A percentile compares a stretch with the other conserved stretches of the same genome.
Evolutionary conservation across 2,797 vertebrate species (phyloP).

Genomic region (Heteromormyrus szaboi): DNA sequence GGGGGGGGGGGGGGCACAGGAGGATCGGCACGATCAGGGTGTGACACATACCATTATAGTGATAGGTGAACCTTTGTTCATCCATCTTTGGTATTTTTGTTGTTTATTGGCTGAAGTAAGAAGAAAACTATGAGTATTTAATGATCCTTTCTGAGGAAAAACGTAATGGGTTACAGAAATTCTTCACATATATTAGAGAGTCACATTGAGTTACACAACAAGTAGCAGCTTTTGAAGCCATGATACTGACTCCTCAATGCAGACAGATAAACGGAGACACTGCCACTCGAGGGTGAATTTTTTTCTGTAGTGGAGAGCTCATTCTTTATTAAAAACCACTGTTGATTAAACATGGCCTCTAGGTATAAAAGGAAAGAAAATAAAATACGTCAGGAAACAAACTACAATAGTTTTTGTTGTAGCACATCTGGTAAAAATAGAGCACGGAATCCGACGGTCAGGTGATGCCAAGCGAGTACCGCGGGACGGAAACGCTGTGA

Average conservation of each 20-base stretch:
- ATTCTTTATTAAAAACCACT: slow-evolving; percentile 26
- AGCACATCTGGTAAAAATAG: slow-evolving; percentile 52
- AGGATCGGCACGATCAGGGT: no score
- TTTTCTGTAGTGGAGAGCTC: neutral
- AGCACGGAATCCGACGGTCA: slow-evolving; percentile 30
- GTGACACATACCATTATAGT: neutral
- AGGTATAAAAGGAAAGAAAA: neutral
- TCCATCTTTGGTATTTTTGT: neutral
- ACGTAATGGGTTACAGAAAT: neutral
- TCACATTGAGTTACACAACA: neutral
- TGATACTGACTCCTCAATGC: neutral
- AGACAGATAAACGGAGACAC: neutral
- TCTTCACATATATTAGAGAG: neutral
- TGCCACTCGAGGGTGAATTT: neutral
- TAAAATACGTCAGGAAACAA: neutral
- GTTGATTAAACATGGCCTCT: neutral
- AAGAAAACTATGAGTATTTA: neutral
- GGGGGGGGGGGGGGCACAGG: no score
- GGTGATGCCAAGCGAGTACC: neutral
- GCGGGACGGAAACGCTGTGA: neutral
- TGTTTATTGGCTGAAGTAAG: neutral
- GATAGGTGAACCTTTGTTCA: neutral
- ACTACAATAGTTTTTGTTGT: slow-evolving; percentile 12
- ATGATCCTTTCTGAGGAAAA: neutral
- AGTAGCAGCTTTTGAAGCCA: neutral